A percentile compares a stretch with the other conserved stretches of the same genome.
Conservation (phyloP, 2,113 vertebrate genomes). For the Plotosus lineatus region DNA sequence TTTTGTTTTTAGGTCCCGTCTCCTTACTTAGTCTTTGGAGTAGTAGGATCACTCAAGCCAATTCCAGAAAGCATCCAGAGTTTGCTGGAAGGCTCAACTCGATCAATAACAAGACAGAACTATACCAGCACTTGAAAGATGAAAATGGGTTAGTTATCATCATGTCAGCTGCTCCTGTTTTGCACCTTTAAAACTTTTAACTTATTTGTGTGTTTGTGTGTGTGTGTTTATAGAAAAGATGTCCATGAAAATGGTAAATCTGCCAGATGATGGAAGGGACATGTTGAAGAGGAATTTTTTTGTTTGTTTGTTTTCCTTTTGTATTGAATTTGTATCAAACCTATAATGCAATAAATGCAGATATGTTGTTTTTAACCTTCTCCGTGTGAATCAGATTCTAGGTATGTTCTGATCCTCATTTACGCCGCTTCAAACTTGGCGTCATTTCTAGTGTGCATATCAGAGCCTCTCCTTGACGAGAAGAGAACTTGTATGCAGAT, state of each 20-base stretch:
- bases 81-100: conserved; percentile 90
- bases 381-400: background rate
- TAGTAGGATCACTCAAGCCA: conserved; percentile 91
- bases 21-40: conserved; percentile 93
- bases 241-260: conserved; percentile 91
- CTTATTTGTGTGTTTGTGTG: background rate
- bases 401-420: background rate
- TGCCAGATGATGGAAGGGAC: conserved; percentile 78
- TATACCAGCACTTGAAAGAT: conserved; percentile 97
- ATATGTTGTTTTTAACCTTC: background rate
- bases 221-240: conserved; percentile 78
- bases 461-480: too few relatives aligned
- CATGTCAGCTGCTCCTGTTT: background rate
- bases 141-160: conserved; percentile 86
- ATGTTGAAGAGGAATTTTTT: background rate
- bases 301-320: background rate
- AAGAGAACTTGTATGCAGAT: too few relatives aligned
- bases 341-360: background rate
- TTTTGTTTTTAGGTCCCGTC: conserved; percentile 80
- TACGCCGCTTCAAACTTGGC: too few relatives aligned
- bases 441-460: too few relatives aligned
- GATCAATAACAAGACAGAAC: conserved; percentile 90
- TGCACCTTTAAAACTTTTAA: background rate
- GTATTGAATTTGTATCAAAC: conserved; percentile 13
- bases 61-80: conserved; percentile 96